Evolutionary conservation across 1,140 invertebrate species (phyloP).

Genomic region (Amphibalanus amphitrite): DNA sequence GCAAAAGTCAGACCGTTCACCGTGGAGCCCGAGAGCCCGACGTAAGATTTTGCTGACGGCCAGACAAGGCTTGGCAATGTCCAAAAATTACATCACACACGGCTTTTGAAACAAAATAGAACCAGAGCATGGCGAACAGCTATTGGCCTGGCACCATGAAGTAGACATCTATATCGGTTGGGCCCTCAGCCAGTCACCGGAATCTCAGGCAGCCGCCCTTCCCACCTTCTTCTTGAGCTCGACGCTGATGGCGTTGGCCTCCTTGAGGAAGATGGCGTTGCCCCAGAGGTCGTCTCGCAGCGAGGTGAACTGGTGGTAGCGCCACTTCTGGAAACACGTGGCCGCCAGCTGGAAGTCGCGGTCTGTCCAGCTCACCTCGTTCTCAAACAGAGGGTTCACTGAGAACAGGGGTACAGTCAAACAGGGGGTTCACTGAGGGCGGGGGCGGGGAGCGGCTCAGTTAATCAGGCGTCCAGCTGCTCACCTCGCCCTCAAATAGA

Average conservation of each 20-base stretch:
- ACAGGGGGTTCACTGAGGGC: slow-evolving; percentile 38
- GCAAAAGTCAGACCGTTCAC: too few species aligned
- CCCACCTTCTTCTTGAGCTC: slow-evolving; percentile 90
- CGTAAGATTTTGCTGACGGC: slow-evolving; percentile 7
- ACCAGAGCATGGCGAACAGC: slow-evolving; percentile 99
- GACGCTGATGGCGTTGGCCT: slow-evolving; percentile 98
- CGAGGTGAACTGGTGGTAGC: slow-evolving; percentile 97
- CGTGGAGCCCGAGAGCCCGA: too few species aligned
- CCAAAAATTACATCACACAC: slow-evolving; percentile 96
- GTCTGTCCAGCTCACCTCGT: slow-evolving; percentile 84
- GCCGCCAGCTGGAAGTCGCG: slow-evolving; percentile 81
- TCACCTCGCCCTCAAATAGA: background rate
- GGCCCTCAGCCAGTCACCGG: slow-evolving; percentile 86
- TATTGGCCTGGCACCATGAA: slow-evolving; percentile 93
- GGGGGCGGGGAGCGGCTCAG: background rate
- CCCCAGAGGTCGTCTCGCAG: slow-evolving; percentile 95
- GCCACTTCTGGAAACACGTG: slow-evolving; percentile 94
- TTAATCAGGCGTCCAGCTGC: too few species aligned
- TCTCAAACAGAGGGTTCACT: slow-evolving; percentile 86
- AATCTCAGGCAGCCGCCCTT: slow-evolving; percentile 57
- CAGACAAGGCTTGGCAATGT: slow-evolving; percentile 73
- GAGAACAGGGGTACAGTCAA: slow-evolving; percentile 25
- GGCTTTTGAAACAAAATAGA: slow-evolving; percentile 99
- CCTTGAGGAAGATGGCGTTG: slow-evolving; percentile 97
- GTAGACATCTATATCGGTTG: slow-evolving; percentile 96